Evolutionary conservation across 2,888 invertebrate species (phyloP), one percentile per base, ranked within the genome.

Genomic region (Drosophila antonietae): DNA sequence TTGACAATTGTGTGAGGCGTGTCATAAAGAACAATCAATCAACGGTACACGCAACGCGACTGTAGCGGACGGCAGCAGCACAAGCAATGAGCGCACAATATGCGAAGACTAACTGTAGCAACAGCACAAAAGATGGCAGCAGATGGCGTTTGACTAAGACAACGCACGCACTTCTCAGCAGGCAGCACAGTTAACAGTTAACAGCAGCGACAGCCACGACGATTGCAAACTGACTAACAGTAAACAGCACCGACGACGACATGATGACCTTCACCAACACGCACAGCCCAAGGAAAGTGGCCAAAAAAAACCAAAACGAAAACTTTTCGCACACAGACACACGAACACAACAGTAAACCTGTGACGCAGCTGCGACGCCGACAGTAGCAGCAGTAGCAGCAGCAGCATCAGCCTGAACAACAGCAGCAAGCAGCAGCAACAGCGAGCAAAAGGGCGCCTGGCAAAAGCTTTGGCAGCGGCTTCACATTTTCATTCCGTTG

Each of bases 191-290:
- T 39, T 55, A 55, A 23, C 55, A 78, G 68, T 59, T 68, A 52
- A 71, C 58, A 58, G 75, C 63, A 58, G 71, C 75, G 67, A 75
- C 71, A 59, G 61, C 73, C 59, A 64, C 74, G 70, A 76, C 73
- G 69, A 60, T 64, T 51, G 67, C 72, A 63, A 75, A 79, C 73
- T 70, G 73, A 71, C 76, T 75, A 75, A 79, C 69, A 56, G 75
- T 75, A 66, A 71, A 66, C 69, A 77, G 55, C 66, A 41, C 53
- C 82, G 70, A 73, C 80, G 86, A 81, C 90, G 87, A 83, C 91
- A 78, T 81, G 81, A 86, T 91, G 91, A 91, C 91, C 91, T 91
- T 91, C 91, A 90, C 79, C 89, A 90, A 81, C 80, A 81, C 81
- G 77, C 81, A 83, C 78, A 80, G 70, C 62, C 69, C 66, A 84